These are phyloP conservation scores for Bettongia penicillata DNA, from an alignment of 2,113 vertebrate species.

Conservation along the genomic window DNA sequence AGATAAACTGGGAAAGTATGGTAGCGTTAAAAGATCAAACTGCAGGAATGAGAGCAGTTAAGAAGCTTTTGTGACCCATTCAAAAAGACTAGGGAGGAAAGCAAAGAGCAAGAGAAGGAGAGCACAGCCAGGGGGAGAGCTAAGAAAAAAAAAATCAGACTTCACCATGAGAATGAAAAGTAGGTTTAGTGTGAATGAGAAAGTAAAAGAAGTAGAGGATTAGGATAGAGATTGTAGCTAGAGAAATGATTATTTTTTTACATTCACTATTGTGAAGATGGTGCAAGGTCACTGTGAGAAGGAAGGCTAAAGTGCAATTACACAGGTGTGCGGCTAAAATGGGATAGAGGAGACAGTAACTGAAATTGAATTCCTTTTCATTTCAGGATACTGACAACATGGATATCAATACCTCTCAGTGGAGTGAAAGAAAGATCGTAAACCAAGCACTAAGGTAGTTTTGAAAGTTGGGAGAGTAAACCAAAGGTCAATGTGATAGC, in stretches of 20 bases:
- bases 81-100: too few relatives aligned
- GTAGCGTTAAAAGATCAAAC: too few relatives aligned
- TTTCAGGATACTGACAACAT: background rate
- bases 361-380: background rate
- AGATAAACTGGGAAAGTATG: too few relatives aligned
- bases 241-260: background rate
- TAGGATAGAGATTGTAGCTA: background rate
- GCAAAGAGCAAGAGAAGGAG: too few relatives aligned
- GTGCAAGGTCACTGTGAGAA: background rate
- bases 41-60: too few relatives aligned
- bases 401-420: background rate
- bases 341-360: background rate
- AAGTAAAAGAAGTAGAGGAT: background rate
- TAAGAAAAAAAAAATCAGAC: too few relatives aligned
- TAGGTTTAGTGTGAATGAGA: background rate
- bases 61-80: too few relatives aligned
- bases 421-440: background rate
- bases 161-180: background rate
- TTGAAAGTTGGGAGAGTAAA: background rate
- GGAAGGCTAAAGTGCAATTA: background rate
- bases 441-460: background rate
- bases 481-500: background rate
- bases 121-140: too few relatives aligned
- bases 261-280: background rate
- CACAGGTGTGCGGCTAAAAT: background rate